Evolutionary conservation across 2,113 vertebrate genomes (phyloP), one percentile per base, ranked within the genome.

Genomic region (Cyprinodon tularosa): DNA sequence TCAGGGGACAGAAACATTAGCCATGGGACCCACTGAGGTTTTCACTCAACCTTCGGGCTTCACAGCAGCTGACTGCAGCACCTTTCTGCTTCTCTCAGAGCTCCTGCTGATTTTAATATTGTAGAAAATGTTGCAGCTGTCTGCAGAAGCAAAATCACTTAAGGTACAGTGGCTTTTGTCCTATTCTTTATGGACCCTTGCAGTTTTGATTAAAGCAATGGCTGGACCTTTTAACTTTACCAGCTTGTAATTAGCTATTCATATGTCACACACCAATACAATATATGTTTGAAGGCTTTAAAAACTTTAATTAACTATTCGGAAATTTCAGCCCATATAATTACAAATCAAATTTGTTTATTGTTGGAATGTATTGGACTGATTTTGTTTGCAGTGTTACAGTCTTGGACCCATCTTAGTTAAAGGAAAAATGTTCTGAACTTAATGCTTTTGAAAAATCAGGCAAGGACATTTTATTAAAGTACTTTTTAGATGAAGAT

Each of bases 1-100:
- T 73, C 62, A 65, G 62, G 20, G 40, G 71, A 53, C 47, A 73
- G 57, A 73, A 22, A 53, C 71, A 40, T 65, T 65, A 50, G 45
- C 37, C 37, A 57, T 22, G 47, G 29, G 62, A 14, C 48, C 62
- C 37, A 42, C 62, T 53, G 62, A 65, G 47, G 53, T 73, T 73
- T 50, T 37, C 11, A 36, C 20, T 40, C 12, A 15, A 8, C 53
- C 47, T 42, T 57, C 37, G 57, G 62, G 47, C 17, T 14, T 20
- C 36, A 63, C 60, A 14, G 61, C 13, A 53, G 62, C 37, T 40
- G 37, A 53, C 47, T 65, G 12, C 36, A 57, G 13, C 22, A 42
- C 4, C 47, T 66, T 36, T 14, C 42, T 38, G 4, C 59, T 47
- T 10, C 38, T 71, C 15, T 62, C 59, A 37, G 70, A 15, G 45